Base-by-base conservation (phyloP, 2,888 invertebrate species). In the Erebia aethiops region DNA sequence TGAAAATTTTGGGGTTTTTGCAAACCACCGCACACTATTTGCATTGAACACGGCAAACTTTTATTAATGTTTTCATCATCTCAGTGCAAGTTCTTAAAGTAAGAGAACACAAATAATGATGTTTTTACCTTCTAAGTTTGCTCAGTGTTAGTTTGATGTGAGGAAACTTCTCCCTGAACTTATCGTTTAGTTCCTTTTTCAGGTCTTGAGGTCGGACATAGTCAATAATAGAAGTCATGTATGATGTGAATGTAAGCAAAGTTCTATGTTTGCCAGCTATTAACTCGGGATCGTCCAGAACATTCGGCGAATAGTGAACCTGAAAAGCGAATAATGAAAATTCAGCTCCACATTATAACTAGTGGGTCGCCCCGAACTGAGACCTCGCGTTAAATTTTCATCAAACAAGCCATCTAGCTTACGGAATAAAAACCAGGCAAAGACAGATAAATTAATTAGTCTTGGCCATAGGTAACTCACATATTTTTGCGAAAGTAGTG, bases 161-260 rank as follows among this genome's bases (percentile, higher is more conserved):
- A 0, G 99, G 99, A 92, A 99, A 99, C 84, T 98, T 97, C 80
- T 98, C 98, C 78, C 96, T 95, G 84, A 99, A 99, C 89, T 99
- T 98, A 83, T 99, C 99, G 89, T 99, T 99, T 62, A 99, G 94
- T 88, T 99, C 99, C 86, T 98, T 98, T 90, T 99, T 99, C 78
- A 99, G 93, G 87, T 99, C 98, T 52, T 98, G 97, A 16, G 99
- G 98, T 77, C 98, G 96, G 7, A 98, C 98, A 85, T 99, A 99
- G 89, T 99, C 98, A 80, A 99, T 99, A 62, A 99, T 98, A 0
- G 99, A 99, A 1, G 98, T 98, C 96, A 97, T 97, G 82, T 98
- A 98, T 0, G 97, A 97, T 1, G 98, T 97, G 82, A 98, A 98
- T 4, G 98, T 98, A 21, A 98, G 92, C 60, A 98, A 87, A 0